A percentile compares a stretch with the other conserved stretches of the same genome.
phyloP scores from a whole-genome alignment of 2,888 invertebrate species.

The Gymnocheta viridis region DNA sequence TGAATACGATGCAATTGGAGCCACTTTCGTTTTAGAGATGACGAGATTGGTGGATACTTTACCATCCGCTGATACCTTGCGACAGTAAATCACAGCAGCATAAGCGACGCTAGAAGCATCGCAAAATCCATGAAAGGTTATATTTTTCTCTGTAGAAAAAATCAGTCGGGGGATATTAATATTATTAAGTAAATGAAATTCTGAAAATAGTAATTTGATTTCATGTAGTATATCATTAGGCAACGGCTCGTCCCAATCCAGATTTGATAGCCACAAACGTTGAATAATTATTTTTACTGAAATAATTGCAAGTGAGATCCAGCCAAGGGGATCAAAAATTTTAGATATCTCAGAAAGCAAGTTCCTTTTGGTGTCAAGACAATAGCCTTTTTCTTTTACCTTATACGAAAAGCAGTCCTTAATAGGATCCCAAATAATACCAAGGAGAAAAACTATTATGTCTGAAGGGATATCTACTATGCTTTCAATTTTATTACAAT shows the following conservation, averaged over 20 bases:
- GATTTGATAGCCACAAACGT: background rate
- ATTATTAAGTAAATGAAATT: slow-evolving; percentile 41
- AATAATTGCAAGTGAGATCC: slow-evolving; percentile 28
- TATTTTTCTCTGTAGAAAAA: slow-evolving; percentile 7
- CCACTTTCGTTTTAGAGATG: slow-evolving; percentile 28
- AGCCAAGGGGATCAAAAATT: slow-evolving; percentile 47
- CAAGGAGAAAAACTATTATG: slow-evolving; percentile 12
- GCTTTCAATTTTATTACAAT: slow-evolving; percentile 30
- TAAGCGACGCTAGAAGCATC: slow-evolving; percentile 23
- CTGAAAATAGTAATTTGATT: slow-evolving; percentile 21
- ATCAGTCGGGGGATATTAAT: slow-evolving; percentile 39
- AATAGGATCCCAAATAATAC: slow-evolving; percentile 24
- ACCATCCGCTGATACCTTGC: slow-evolving; percentile 25
- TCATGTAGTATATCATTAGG: slow-evolving; percentile 3
- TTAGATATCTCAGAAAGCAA: slow-evolving; percentile 41
- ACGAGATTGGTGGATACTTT: slow-evolving; percentile 17
- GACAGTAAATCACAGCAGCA: slow-evolving; percentile 43
- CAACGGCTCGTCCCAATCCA: slow-evolving; percentile 4
- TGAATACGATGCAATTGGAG: slow-evolving; percentile 9
- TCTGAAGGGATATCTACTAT: slow-evolving; percentile 20
- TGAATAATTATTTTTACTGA: slow-evolving; percentile 37
- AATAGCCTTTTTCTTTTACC: background rate
- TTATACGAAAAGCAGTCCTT: slow-evolving; percentile 35
- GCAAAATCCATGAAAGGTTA: slow-evolving; percentile 30
- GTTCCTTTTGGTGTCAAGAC: slow-evolving; percentile 14